Evolutionary conservation across 1,140 invertebrate genomes (phyloP).

Genomic region (Lordiphosa clarofinis): DNA sequence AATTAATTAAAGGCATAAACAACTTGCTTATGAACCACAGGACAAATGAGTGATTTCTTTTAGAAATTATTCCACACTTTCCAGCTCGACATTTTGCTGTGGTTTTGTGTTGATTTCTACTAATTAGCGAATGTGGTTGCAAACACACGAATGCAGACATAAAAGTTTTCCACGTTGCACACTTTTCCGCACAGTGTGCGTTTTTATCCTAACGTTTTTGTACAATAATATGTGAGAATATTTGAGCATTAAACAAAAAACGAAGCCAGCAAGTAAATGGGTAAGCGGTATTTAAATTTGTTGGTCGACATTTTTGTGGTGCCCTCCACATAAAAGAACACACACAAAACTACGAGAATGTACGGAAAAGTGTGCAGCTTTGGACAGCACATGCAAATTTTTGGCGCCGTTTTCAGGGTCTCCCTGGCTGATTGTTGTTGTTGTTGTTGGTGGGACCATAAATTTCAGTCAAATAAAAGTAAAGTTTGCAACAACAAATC

Average conservation of each 20-base stretch:
- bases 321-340: slow-evolving; percentile 35
- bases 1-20: slow-evolving; percentile 71
- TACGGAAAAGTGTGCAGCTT: slow-evolving; percentile 19
- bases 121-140: slow-evolving; percentile 65
- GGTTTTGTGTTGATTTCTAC: slow-evolving; percentile 29
- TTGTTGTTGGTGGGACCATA: slow-evolving; percentile 44
- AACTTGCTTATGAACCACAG: slow-evolving; percentile 35
- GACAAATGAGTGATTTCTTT: slow-evolving; percentile 56
- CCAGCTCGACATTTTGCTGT: slow-evolving; percentile 6
- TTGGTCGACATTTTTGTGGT: slow-evolving; percentile 56
- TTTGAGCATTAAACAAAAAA: slow-evolving; percentile 44
- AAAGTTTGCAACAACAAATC: slow-evolving; percentile 66
- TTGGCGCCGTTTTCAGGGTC: slow-evolving; percentile 61
- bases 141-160: slow-evolving; percentile 18
- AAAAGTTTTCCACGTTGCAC: slow-evolving; percentile 22
- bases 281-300: slow-evolving; percentile 51
- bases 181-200: slow-evolving; percentile 36
- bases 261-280: slow-evolving; percentile 40
- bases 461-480: slow-evolving; percentile 48
- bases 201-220: slow-evolving; percentile 59
- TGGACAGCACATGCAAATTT: slow-evolving; percentile 61
- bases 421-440: slow-evolving; percentile 22
- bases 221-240: slow-evolving; percentile 39
- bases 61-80: slow-evolving; percentile 4
- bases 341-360: slow-evolving; percentile 21